Evolutionary conservation across 1,140 invertebrate genomes (phyloP), one percentile per base, ranked within the genome.

Genomic region (Fopius arisanus): DNA sequence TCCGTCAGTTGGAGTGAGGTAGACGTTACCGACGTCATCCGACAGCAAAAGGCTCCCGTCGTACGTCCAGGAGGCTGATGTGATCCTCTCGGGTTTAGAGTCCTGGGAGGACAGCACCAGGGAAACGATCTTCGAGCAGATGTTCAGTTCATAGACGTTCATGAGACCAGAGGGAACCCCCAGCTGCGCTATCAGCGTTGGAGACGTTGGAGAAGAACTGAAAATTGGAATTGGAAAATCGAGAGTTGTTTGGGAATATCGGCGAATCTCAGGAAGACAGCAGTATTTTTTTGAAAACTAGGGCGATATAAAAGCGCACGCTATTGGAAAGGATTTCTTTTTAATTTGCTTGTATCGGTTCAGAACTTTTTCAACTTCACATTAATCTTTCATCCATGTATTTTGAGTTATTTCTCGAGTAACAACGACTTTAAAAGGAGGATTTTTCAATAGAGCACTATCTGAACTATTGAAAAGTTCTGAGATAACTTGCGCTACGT

Each of bases 71-170:
- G 75, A 78, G 16, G 78, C 51, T 10, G 74, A 80, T 6, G 65
- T 43, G 26, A 81, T 74, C 77, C 74, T 78, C 14, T 43, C 75
- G 12, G 5, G 71, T 33, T 65, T 65, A 43, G 65, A 9, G 41
- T 7, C n/a, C 14, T 6, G 14, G 19, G 5, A 73, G n/a, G 33
- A 75, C 28, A 0, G 78, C 37, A 77, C 48, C 33, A 85, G 48
- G 10, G 67, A 74, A 14, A 81, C 74, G 6, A 81, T 80, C 77
- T 79, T 83, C 1, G 77, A 82, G 33, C 81, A 84, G 0, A 77
- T 65, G n/a, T 75, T 72, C 0, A 85, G 66, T 28, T 81, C 81
- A 31, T 81, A 82, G 2, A 81, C 62, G 0, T 54, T 43, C 0
- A 84, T 29, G 28, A 54, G 72, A 0, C 79, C 78, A 0, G 67